Evolutionary conservation across 2,888 invertebrate species (phyloP).

Genomic region (Alentia gelatinosa): DNA sequence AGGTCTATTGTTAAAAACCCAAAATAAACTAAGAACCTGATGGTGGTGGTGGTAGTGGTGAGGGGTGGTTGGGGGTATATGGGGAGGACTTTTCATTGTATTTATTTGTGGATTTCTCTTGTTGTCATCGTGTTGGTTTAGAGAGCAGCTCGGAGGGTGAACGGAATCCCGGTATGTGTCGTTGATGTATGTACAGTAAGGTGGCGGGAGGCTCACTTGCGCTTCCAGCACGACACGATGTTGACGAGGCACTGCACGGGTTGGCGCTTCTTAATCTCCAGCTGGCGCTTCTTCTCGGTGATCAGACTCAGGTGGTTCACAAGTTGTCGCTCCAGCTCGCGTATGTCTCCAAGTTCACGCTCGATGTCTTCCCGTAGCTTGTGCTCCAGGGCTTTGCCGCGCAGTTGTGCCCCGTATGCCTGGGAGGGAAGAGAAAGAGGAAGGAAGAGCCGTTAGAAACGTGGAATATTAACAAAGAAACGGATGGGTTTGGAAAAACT

Average conservation of each 20-base stretch:
- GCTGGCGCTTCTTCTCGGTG: constrained; percentile 62
- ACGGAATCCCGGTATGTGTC: neutral
- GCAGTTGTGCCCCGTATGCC: neutral
- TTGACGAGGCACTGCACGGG: constrained; percentile 65
- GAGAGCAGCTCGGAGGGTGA: neutral
- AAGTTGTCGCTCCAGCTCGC: constrained; percentile 54
- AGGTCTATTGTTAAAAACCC: no score
- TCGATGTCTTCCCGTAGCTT: constrained; percentile 61
- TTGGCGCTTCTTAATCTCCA: constrained; percentile 63
- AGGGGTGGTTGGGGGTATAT: no score
- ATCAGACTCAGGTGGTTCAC: constrained; percentile 50
- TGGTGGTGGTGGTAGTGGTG: no score
- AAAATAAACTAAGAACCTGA: no score
- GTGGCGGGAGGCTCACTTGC: constrained; percentile 56
- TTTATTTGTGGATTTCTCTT: neutral
- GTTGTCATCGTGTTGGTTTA: neutral
- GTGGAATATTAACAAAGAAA: no score
- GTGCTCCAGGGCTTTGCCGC: constrained; percentile 50
- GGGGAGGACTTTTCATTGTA: neutral
- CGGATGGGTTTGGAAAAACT: no score
- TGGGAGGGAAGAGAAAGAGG: neutral
- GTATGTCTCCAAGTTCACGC: constrained; percentile 60
- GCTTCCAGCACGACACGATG: constrained; percentile 65
- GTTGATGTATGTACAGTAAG: neutral
- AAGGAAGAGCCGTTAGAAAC: no score